phyloP scores from a whole-genome alignment of 2,797 vertebrate species.

The Salmo trutta region DNA sequence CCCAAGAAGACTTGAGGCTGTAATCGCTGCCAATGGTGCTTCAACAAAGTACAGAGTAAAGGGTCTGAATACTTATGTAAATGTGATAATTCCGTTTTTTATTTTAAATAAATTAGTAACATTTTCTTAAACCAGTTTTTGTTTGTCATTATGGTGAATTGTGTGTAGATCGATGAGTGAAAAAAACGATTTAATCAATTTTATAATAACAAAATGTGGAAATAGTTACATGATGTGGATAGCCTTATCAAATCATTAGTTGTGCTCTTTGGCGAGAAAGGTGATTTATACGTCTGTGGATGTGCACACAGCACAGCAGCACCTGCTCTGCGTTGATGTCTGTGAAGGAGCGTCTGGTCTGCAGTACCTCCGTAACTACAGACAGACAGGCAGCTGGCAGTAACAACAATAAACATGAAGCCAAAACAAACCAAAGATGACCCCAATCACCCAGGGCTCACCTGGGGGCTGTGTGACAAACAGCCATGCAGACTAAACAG shows the following conservation, averaged over 20 bases:
- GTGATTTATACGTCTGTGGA: not conserved
- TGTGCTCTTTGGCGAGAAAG: not conserved
- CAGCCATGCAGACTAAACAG: not conserved
- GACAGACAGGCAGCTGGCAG: not conserved
- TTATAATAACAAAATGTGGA: no score
- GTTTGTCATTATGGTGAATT: no score
- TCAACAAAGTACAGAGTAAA: no score
- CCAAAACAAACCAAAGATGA: not conserved
- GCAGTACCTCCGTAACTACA: not conserved
- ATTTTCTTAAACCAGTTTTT: no score
- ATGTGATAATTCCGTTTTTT: no score
- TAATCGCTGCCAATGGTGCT: no score
- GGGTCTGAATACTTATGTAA: no score
- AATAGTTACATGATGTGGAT: not conserved
- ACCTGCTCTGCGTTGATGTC: conserved; percentile 15
- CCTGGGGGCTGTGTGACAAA: not conserved
- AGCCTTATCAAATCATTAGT: not conserved
- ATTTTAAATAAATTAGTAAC: no score
- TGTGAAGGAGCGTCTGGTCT: not conserved
- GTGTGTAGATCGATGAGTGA: no score
- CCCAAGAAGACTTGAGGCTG: no score
- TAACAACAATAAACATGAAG: not conserved
- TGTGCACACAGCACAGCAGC: not conserved
- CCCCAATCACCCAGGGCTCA: not conserved
- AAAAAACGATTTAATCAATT: no score